Evolutionary conservation across 2,888 invertebrate species (phyloP).

Genomic region (Troglohyphantes excavatus): DNA sequence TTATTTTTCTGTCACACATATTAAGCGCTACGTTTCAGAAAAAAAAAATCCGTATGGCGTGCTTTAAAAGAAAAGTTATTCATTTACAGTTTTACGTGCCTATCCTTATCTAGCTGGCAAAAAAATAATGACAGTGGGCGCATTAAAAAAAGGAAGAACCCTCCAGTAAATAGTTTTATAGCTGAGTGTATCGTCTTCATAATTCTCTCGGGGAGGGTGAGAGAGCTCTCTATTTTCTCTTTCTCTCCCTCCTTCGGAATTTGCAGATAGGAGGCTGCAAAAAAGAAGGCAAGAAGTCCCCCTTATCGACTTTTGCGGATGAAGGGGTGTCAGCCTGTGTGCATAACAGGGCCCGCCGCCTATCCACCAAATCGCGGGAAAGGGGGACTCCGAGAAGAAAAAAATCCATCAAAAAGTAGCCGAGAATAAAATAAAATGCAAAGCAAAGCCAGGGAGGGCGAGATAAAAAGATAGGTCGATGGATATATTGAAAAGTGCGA

Average conservation of each 20-base stretch:
- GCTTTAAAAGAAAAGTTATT: background rate
- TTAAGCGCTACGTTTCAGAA: too few relatives aligned
- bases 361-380: slow-evolving; percentile 62
- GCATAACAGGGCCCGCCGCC: slow-evolving; percentile 40
- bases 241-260: slow-evolving; percentile 17
- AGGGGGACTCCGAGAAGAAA: background rate
- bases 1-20: too few relatives aligned
- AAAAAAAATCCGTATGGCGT: too few relatives aligned
- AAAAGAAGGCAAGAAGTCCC: background rate
- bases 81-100: slow-evolving; percentile 7
- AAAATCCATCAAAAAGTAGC: slow-evolving; percentile 21
- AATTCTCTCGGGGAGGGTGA: slow-evolving; percentile 37
- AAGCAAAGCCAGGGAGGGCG: slow-evolving; percentile 41
- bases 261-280: slow-evolving; percentile 38
- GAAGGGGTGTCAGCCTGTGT: slow-evolving; percentile 44
- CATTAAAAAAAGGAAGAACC: background rate
- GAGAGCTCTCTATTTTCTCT: slow-evolving; percentile 28
- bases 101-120: background rate
- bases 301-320: slow-evolving; percentile 71
- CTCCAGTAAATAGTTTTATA: slow-evolving; percentile 47
- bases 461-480: slow-evolving; percentile 60
- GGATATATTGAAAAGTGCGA: slow-evolving; percentile 10
- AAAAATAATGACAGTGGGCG: background rate
- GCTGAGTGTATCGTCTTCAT: slow-evolving; percentile 31
- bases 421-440: slow-evolving; percentile 53